These are phyloP conservation scores for Cabera pusaria DNA, from an alignment of 2,888 invertebrate species.

Conservation along the genomic window DNA sequence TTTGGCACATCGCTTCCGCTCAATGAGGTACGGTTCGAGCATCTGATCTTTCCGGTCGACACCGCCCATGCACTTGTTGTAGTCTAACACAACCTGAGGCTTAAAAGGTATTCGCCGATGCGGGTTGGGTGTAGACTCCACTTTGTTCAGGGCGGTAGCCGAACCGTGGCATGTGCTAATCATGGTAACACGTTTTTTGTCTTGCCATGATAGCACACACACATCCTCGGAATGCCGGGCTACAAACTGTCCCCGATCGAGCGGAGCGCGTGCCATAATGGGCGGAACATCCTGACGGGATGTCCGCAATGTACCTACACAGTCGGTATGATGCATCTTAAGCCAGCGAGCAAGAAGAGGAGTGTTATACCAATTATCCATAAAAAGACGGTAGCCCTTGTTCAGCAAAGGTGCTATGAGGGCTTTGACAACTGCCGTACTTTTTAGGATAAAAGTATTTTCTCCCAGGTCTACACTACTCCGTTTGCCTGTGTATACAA, in stretches of 20 bases:
- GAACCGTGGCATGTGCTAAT: slow-evolving; percentile 26
- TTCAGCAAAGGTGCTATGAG: neutral
- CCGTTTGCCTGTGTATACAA: slow-evolving; percentile 12
- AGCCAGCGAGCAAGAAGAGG: slow-evolving; percentile 6
- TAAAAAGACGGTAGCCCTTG: slow-evolving; percentile 28
- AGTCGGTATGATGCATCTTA: slow-evolving; percentile 1
- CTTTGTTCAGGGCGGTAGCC: neutral
- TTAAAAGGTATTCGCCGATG: slow-evolving; percentile 5
- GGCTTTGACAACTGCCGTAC: slow-evolving; percentile 10
- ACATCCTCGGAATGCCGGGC: slow-evolving; percentile 30
- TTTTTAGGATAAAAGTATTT: slow-evolving; percentile 12
- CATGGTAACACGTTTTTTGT: slow-evolving; percentile 22
- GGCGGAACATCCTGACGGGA: neutral
- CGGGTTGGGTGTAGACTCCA: neutral
- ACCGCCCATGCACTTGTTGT: neutral
- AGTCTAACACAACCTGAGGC: neutral
- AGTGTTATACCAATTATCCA: slow-evolving; percentile 32
- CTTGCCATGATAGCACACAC: slow-evolving; percentile 25
- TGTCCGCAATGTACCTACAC: neutral
- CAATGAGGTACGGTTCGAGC: neutral
- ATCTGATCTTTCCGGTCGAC: neutral
- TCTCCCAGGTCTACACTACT: slow-evolving; percentile 6
- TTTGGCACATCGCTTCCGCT: neutral
- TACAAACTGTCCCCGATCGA: slow-evolving; percentile 18
- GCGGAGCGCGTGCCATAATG: slow-evolving; percentile 14